phyloP scores from a whole-genome alignment of 2,797 vertebrate genomes.

The Cyclura pinguis region DNA sequence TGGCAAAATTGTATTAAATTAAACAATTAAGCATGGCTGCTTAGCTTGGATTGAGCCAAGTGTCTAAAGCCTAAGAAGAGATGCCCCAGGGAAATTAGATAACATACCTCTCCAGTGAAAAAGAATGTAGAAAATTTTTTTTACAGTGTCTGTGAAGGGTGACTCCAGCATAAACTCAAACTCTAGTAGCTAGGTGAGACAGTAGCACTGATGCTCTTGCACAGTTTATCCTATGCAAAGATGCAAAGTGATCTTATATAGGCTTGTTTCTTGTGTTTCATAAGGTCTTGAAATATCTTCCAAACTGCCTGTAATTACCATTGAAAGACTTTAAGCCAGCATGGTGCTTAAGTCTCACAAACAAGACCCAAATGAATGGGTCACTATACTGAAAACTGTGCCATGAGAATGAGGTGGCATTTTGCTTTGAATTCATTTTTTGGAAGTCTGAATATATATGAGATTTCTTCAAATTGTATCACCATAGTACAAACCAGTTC shows the following conservation, averaged over 20 bases:
- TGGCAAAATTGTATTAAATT: neutral
- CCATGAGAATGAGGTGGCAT: neutral
- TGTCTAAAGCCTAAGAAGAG: neutral
- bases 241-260: neutral
- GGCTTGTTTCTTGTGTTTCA: neutral
- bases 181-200: neutral
- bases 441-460: neutral
- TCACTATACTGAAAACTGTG: neutral
- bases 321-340: neutral
- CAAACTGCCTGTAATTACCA: neutral
- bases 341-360: neutral
- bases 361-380: neutral
- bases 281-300: neutral
- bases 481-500: neutral
- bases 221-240: neutral
- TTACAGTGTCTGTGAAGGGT: neutral
- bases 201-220: neutral
- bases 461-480: neutral
- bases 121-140: neutral
- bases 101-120: neutral
- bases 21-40: neutral
- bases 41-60: neutral
- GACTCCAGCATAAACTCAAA: neutral
- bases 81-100: neutral
- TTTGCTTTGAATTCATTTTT: neutral